A percentile compares a stretch with the other conserved stretches of the same genome.
These are phyloP conservation scores for Halcyon senegalensis DNA, from an alignment of 2,113 vertebrate genomes.

Conservation along the genomic window DNA sequence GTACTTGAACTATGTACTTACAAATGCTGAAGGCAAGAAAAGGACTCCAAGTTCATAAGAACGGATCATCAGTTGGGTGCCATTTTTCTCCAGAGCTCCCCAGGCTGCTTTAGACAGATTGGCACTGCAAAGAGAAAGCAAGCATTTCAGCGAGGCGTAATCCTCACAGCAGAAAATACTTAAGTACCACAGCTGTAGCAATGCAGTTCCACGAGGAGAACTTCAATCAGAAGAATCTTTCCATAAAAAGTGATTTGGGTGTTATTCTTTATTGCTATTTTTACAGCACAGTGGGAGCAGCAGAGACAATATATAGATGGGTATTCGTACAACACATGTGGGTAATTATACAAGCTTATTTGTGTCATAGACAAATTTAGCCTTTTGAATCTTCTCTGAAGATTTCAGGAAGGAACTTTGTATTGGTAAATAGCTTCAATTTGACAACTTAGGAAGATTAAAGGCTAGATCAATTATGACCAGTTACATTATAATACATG, in stretches of 20 bases:
- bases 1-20: conserved; percentile 77
- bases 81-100: conserved; percentile 93
- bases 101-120: conserved; percentile 98
- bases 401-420: background rate
- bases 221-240: background rate
- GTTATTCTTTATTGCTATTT: conserved; percentile 1
- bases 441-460: background rate
- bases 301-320: background rate
- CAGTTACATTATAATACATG: background rate
- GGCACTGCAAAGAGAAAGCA: conserved; percentile 78
- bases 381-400: background rate
- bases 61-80: conserved; percentile 92
- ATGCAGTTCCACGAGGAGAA: background rate
- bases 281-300: background rate
- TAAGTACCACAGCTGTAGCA: background rate
- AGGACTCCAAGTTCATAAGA: conserved; percentile 97
- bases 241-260: background rate
- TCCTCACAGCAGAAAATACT: background rate
- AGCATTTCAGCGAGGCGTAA: background rate
- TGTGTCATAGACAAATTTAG: background rate
- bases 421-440: background rate
- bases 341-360: conserved; percentile 14
- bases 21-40: conserved; percentile 90
- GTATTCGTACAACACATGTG: background rate
- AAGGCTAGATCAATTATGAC: background rate